A percentile compares a stretch with the other conserved stretches of the same genome.
Conservation (phyloP, 1,140 invertebrate species). For the Sarcophaga peregrina region DNA sequence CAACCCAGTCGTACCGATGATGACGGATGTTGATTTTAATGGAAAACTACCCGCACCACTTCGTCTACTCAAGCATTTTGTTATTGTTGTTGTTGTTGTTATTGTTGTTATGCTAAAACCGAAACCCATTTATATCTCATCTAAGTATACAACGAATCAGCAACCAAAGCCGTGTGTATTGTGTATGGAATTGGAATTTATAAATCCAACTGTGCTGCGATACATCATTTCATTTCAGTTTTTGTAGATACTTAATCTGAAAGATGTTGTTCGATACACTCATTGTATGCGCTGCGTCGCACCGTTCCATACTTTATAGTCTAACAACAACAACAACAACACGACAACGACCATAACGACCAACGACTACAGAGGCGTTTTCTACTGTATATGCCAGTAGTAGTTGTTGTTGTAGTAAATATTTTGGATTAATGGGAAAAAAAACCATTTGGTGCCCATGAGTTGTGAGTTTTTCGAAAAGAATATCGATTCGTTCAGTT, state of each 20-base stretch:
- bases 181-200: background rate
- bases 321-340: too few relatives aligned
- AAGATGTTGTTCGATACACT: background rate
- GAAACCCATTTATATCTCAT: background rate
- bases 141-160: too few relatives aligned
- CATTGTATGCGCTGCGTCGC: too few relatives aligned
- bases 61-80: too few relatives aligned
- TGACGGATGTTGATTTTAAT: background rate
- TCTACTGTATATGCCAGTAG: background rate
- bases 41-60: background rate
- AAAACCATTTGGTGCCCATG: background rate
- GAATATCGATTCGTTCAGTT: constrained; percentile 13
- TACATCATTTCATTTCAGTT: background rate
- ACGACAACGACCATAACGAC: background rate
- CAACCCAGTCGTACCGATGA: background rate
- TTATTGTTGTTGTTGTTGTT: too few relatives aligned
- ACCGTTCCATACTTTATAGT: too few relatives aligned
- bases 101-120: background rate
- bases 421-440: background rate
- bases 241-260: constrained; percentile 7
- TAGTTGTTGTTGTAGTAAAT: background rate
- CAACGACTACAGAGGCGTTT: background rate
- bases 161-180: background rate
- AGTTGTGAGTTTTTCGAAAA: background rate
- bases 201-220: background rate